A percentile compares a stretch with the other conserved stretches of the same genome.
Conservation (phyloP, 2,113 vertebrate species). For the Dicrurus megarhynchus region DNA sequence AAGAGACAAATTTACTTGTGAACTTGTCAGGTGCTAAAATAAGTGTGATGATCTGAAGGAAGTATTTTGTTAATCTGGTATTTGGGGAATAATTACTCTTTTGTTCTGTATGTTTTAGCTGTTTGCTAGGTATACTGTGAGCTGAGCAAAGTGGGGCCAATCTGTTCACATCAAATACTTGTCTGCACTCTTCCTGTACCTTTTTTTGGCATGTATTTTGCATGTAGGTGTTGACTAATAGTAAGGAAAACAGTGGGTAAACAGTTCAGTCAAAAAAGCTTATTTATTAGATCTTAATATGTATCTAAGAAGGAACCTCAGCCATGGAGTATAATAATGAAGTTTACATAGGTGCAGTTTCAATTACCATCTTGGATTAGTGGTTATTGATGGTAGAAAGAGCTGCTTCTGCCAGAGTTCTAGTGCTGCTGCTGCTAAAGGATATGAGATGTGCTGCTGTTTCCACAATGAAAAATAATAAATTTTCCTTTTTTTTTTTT, state of each 20-base stretch:
- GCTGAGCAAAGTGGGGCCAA: slow-evolving; percentile 1
- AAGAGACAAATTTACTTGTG: background rate
- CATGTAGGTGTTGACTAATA: slow-evolving; percentile 28
- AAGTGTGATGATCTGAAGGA: background rate
- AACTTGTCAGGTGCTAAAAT: background rate
- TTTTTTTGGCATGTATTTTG: background rate
- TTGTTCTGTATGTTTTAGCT: background rate
- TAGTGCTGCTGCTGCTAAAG: background rate
- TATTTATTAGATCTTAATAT: slow-evolving; percentile 13
- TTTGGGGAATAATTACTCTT: background rate
- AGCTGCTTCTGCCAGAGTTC: background rate
- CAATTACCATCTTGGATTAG: background rate
- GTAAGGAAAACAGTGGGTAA: slow-evolving; percentile 13
- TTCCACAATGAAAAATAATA: background rate
- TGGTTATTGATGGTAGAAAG: background rate
- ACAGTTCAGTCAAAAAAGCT: slow-evolving; percentile 1
- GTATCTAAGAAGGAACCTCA: background rate
- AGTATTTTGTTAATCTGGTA: background rate
- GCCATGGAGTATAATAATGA: background rate
- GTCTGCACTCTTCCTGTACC: background rate
- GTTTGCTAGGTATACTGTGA: background rate
- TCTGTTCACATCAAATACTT: slow-evolving; percentile 48
- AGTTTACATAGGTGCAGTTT: background rate
- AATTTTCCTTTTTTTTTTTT: background rate
- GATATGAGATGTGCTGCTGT: background rate